Percentiles rank a stretch among this genome's conserved stretches.
These are phyloP conservation scores for Naso thynnoides DNA, from an alignment of 2,797 vertebrate genomes.

Conservation along the genomic window DNA sequence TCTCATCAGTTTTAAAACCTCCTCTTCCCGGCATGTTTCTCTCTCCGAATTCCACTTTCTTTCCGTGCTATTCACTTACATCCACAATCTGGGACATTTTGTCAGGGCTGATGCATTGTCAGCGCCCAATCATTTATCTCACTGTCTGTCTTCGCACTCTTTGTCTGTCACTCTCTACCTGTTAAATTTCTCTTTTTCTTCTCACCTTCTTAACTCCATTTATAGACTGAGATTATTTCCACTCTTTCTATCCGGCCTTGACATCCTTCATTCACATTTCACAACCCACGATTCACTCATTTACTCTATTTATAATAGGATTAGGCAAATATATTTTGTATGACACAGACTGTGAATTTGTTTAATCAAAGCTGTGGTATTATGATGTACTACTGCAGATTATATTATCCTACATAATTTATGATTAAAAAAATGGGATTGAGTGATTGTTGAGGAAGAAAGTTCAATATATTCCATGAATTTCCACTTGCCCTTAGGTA, in stretches of 20 bases:
- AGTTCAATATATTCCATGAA: too few species aligned
- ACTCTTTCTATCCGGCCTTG: background rate
- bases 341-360: background rate
- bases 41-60: background rate
- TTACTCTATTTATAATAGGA: conserved; percentile 15
- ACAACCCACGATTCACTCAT: background rate
- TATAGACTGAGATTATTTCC: conserved; percentile 16
- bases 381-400: background rate
- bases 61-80: background rate
- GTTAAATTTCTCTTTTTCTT: background rate
- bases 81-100: conserved; percentile 15
- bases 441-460: background rate
- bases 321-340: background rate
- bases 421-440: background rate
- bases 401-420: conserved; percentile 1
- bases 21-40: background rate
- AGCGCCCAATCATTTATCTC: conserved; percentile 26
- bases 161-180: conserved; percentile 28
- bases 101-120: conserved; percentile 15
- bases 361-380: conserved; percentile 9
- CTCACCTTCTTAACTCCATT: conserved; percentile 1
- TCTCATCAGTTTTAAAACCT: conserved; percentile 34
- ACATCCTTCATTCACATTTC: conserved; percentile 20
- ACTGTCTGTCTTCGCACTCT: background rate
- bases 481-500: background rate